Evolutionary conservation across 2,797 vertebrate species (phyloP).

Genomic region (Danio kyathit): DNA sequence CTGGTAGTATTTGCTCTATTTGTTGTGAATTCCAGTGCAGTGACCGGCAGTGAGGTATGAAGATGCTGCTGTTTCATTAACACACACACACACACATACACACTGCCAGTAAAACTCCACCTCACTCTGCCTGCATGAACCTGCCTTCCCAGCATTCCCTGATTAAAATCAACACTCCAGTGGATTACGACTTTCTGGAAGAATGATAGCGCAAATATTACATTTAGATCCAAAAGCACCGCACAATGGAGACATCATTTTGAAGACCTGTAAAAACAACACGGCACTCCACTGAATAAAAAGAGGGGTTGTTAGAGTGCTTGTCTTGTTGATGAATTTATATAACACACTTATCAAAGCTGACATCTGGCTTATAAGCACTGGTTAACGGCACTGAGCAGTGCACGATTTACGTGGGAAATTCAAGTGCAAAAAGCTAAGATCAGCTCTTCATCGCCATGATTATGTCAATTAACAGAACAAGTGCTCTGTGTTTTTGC

Average conservation of each 20-base stretch:
- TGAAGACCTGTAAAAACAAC: conserved; percentile 12
- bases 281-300: not conserved
- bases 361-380: conserved; percentile 36
- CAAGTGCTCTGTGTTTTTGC: conserved; percentile 16
- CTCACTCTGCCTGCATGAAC: conserved; percentile 27
- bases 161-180: conserved; percentile 1
- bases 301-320: conserved; percentile 8
- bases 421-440: conserved; percentile 40
- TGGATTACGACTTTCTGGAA: not conserved
- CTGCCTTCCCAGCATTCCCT: conserved; percentile 12
- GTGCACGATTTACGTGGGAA: conserved; percentile 39
- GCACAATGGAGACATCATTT: not conserved
- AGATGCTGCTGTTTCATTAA: not conserved
- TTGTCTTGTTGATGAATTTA: conserved; percentile 43
- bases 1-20: not conserved
- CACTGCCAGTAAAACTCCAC: conserved; percentile 7
- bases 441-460: conserved; percentile 51
- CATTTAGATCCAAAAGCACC: not conserved
- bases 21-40: not conserved
- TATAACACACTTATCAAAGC: conserved; percentile 14
- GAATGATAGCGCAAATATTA: not conserved
- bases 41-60: not conserved
- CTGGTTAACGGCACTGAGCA: conserved; percentile 1
- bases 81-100: not conserved
- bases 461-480: conserved; percentile 47